Base-by-base conservation (phyloP, 2,797 vertebrate genomes). In the Sebastes taczanowskii region DNA sequence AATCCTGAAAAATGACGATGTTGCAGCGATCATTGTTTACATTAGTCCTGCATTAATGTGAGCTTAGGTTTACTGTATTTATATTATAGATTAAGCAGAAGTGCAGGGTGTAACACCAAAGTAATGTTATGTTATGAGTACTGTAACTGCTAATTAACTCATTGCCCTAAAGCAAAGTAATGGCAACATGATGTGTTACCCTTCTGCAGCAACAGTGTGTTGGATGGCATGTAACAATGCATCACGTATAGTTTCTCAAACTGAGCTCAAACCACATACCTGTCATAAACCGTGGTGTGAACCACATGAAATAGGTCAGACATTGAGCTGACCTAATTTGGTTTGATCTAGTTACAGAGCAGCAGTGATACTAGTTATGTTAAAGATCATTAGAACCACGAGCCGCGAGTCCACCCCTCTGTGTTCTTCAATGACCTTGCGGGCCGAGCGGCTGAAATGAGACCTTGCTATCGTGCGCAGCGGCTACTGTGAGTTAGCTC, bases 321-420 rank as follows among this genome's bases (percentile, higher is more conserved):
- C 72, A 46, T 73, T 81, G 55, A 77, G 79, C 75, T 92, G 92
- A 84, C 92, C 94, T 91, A 91, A 91, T 95, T 95, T 89, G 68
- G 84, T 87, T 91, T 89, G 89, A 90, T 92, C 87, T 86, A 88
- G 86, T 89, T 89, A 30, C 32, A 70, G 58, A 71, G 63, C 55
- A 67, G 46, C 72, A 70, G 22, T 53, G 38, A 74, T 53, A 38
- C 32, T 32, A 61, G 84, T 83, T 73, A 68, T 78, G 85, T 81
- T 88, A 74, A 87, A 87, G 83, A 87, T 85, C 88, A 72, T 69
- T 68, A 30, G 34, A 86, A 86, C 81, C 86, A 63, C 68, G 60
- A 74, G 82, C 80, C 77, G 22, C 5, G 38, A 80, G 80, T 89
- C 85, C 76, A 66, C 76, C 38, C 65, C 65, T 80, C 32, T 67